Evolutionary conservation across 2,888 invertebrate genomes (phyloP).

Genomic region (Drosophila sordidula): DNA sequence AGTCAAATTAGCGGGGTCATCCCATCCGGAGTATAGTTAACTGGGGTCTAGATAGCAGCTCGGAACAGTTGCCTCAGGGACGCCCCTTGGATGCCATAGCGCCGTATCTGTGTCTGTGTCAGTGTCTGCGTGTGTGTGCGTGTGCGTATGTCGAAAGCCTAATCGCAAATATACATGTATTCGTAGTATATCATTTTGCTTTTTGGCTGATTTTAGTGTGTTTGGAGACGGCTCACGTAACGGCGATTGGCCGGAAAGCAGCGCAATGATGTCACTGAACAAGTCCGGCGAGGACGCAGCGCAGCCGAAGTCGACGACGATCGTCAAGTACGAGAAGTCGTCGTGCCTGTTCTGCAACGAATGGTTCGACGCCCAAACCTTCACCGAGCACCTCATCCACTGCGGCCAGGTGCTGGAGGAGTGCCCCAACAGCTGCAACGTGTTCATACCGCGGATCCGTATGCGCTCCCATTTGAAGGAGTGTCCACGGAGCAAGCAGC

Average conservation of each 20-base stretch:
- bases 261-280: conserved; percentile 51
- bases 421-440: conserved; percentile 89
- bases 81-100: conserved; percentile 15
- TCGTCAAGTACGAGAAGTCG: conserved; percentile 86
- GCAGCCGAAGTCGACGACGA: conserved; percentile 73
- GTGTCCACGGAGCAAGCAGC: conserved; percentile 82
- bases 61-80: conserved; percentile 33
- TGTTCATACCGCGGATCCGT: conserved; percentile 89
- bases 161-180: conserved; percentile 45
- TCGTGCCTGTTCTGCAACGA: conserved; percentile 90
- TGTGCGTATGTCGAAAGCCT: conserved; percentile 39
- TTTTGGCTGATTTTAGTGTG: conserved; percentile 60
- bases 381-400: conserved; percentile 89
- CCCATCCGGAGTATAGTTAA: conserved; percentile 9
- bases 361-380: conserved; percentile 88
- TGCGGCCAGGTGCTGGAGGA: conserved; percentile 91
- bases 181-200: neutral
- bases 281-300: conserved; percentile 6
- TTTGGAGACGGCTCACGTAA: conserved; percentile 59
- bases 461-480: conserved; percentile 87
- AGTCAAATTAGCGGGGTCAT: conserved; percentile 2
- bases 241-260: conserved; percentile 7
- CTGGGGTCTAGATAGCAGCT: conserved; percentile 2
- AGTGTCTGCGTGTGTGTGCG: conserved; percentile 17
- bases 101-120: conserved; percentile 40